Evolutionary conservation across 2,888 invertebrate species (phyloP), one percentile per base, ranked within the genome.

Genomic region (Xylocampa areola): DNA sequence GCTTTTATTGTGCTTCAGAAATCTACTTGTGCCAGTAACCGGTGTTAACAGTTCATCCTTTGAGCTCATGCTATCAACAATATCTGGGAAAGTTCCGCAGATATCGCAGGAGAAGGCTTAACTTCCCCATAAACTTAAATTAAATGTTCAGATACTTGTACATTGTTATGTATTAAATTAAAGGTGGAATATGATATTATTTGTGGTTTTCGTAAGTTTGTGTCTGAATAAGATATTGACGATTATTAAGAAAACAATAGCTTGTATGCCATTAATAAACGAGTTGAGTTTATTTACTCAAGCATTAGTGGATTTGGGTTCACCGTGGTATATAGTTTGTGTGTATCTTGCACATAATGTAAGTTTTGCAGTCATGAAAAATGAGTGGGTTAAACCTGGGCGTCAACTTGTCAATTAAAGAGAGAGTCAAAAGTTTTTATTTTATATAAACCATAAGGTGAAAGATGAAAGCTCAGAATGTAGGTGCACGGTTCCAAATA

Each of bases 21-120:
- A 83, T 81, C 79, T 83, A 80, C 79, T 81, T 78, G 61, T n/a
- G 70, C 64, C 63, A 43, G 65, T 68, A 64, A 64, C 68, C 62
- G 74, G 64, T 65, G 65, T 70, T 69, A 70, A 70, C 44, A 73
- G 67, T 75, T 73, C 58, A 73, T 73, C 74, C 68, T 41, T 29
- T 16, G 45, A 67, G 78, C 76, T 79, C 75, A 78, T 68, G 57
- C 65, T 73, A 76, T 73, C 73, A 71, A 71, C 76, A 77, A 76
- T 73, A 78, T 78, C 73, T 57, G 44, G 19, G 52, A 40, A 76
- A 77, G 68, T 76, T 76, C 17, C 51, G 43, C 52, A 52, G 68
- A 62, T 58, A 68, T 65, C 59, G 48, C 43, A 33, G 48, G 47
- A 50, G 60, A 64, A 37, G 63, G 73, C 65, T 77, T 76, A 79